Conservation (phyloP, 2,113 vertebrate genomes). For the Cichladusa arquata region DNA sequence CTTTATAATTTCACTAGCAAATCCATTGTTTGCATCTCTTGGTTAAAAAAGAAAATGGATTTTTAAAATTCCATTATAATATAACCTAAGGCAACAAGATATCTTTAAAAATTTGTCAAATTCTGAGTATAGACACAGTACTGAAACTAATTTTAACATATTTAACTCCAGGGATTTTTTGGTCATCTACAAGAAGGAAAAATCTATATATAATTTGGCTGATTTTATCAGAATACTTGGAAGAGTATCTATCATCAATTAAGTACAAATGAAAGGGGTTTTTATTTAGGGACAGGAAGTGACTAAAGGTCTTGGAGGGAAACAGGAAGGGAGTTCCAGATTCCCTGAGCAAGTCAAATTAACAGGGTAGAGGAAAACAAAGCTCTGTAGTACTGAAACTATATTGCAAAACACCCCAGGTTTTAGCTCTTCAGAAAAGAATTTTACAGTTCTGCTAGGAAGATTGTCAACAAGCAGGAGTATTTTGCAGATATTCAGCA, state of each 20-base stretch:
- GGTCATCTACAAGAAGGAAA: neutral
- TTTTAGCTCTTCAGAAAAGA: neutral
- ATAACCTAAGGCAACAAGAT: neutral
- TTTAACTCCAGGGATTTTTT: neutral
- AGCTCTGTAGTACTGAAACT: neutral
- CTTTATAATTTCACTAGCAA: neutral
- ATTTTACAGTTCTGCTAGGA: neutral
- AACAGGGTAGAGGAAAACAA: neutral
- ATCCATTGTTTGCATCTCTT: neutral
- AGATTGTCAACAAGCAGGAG: neutral
- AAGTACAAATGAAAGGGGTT: conserved; percentile 5
- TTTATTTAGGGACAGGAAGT: conserved; percentile 51
- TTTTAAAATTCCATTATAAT: neutral
- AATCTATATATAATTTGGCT: neutral
- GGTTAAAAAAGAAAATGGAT: neutral
- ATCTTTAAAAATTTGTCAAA: neutral
- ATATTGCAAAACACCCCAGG: neutral
- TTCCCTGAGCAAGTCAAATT: neutral
- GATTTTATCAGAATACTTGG: conserved; percentile 30
- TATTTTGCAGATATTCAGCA: neutral
- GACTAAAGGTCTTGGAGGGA: conserved; percentile 48
- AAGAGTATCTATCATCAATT: neutral
- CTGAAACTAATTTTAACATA: neutral
- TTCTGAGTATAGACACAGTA: neutral
- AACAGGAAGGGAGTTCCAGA: conserved; percentile 54